A percentile compares a stretch with the other conserved stretches of the same genome.
Conservation (phyloP, 2,888 invertebrate species). For the Euzetes globulus region DNA sequence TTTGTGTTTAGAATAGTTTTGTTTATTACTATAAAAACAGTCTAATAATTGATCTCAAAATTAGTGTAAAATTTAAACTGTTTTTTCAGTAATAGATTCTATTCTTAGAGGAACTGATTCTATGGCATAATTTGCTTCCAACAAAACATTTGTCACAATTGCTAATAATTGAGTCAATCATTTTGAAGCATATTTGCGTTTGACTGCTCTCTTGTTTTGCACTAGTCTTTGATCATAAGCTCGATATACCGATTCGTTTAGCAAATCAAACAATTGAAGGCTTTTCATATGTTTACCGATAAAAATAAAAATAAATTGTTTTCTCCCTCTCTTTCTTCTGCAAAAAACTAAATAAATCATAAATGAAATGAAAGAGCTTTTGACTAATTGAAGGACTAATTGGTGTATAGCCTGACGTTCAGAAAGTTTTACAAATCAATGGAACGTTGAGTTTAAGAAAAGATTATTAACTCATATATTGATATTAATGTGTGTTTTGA, state of each 20-base stretch:
- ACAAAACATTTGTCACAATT: not conserved
- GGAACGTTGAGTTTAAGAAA: slow-evolving; percentile 5
- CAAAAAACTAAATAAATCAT: not conserved
- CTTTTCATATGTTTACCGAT: not conserved
- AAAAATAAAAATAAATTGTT: no score
- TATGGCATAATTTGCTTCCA: not conserved
- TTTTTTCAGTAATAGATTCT: no score
- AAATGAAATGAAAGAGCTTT: not conserved
- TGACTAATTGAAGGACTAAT: not conserved
- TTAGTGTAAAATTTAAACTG: not conserved
- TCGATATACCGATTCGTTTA: not conserved
- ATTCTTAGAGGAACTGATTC: not conserved
- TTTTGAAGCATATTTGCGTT: not conserved
- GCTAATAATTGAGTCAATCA: no score
- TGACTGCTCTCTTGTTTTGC: slow-evolving; percentile 11
- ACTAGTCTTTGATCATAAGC: slow-evolving; percentile 7
- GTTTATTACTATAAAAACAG: not conserved
- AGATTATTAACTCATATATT: not conserved
- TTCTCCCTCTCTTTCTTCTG: not conserved
- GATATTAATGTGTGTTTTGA: slow-evolving; percentile 9
- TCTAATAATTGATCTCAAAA: not conserved
- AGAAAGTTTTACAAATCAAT: not conserved
- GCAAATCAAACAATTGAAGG: slow-evolving; percentile 7
- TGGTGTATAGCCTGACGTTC: slow-evolving; percentile 12
- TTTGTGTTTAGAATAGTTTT: not conserved